Evolutionary conservation across 2,888 invertebrate genomes (phyloP).

Genomic region (Brachynemurus nebulosus): DNA sequence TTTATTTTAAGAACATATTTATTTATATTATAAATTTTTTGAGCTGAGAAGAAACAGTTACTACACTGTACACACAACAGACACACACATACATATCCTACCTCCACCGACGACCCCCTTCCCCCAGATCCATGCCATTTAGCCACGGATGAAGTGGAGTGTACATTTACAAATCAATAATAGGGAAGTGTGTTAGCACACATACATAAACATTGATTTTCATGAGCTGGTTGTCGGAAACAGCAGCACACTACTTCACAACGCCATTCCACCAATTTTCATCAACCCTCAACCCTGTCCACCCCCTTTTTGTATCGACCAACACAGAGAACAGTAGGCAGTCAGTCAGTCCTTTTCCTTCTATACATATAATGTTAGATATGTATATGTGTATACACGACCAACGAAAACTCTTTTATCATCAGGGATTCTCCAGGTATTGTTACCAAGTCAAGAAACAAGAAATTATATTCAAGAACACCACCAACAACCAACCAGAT

Average conservation of each 20-base stretch:
- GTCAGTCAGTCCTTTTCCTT: too few species aligned
- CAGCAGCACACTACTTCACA: background rate
- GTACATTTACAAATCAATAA: constrained; percentile 6
- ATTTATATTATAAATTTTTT: too few species aligned
- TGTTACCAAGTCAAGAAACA: background rate
- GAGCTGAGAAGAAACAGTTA: too few species aligned
- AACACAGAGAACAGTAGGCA: too few species aligned
- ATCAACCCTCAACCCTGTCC: background rate
- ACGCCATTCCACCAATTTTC: background rate
- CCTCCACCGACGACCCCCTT: background rate
- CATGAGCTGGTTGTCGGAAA: constrained; percentile 6
- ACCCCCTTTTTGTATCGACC: too few species aligned
- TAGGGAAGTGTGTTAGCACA: constrained; percentile 7
- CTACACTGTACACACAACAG: too few species aligned
- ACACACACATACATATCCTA: too few species aligned
- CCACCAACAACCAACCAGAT: too few species aligned
- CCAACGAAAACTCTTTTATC: constrained; percentile 2
- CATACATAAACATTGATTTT: constrained; percentile 8
- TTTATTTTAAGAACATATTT: too few species aligned
- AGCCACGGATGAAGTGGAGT: constrained; percentile 6
- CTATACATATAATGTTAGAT: too few species aligned
- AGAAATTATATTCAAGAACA: constrained; percentile 1
- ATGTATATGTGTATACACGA: too few species aligned
- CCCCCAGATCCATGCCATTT: too few species aligned
- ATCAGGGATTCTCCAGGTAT: background rate